Percentiles rank a stretch among this genome's conserved stretches.
These are phyloP conservation scores for Agapornis canus DNA, from an alignment of 2,797 vertebrate species.

Conservation along the genomic window DNA sequence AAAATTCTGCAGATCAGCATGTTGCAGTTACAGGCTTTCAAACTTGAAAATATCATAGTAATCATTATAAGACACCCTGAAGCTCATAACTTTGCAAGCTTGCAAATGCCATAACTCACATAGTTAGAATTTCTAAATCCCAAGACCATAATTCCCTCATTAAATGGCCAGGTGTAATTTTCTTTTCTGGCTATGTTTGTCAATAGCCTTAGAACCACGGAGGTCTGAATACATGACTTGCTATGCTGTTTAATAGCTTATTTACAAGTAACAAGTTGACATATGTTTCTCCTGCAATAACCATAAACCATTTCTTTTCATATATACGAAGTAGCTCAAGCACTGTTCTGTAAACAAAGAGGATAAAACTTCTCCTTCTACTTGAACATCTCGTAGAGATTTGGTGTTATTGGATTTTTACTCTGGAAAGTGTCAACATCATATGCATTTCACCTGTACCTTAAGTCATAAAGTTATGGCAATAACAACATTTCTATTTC, in stretches of 20 bases:
- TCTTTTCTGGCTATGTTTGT: not conserved
- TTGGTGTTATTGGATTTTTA: not conserved
- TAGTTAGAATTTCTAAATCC: not conserved
- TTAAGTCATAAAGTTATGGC: not conserved
- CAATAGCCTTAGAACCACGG: not conserved
- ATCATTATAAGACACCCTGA: not conserved
- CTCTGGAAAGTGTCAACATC: not conserved
- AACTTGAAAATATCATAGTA: not conserved
- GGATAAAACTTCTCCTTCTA: not conserved
- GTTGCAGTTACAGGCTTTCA: not conserved
- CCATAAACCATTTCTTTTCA: not conserved
- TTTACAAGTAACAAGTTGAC: not conserved
- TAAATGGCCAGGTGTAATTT: not conserved
- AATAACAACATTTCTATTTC: not conserved
- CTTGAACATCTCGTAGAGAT: not conserved
- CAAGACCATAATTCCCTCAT: not conserved
- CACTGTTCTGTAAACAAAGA: not conserved
- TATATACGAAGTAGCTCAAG: not conserved
- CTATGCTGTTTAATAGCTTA: not conserved
- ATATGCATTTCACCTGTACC: rapidly evolving
- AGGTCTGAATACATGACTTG: not conserved
- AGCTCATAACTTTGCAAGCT: not conserved
- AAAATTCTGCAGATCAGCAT: slow-evolving; percentile 4
- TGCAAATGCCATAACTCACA: not conserved
- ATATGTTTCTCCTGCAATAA: not conserved